phyloP scores from a whole-genome alignment of 1,140 invertebrate species.

The Oppia nitens region DNA sequence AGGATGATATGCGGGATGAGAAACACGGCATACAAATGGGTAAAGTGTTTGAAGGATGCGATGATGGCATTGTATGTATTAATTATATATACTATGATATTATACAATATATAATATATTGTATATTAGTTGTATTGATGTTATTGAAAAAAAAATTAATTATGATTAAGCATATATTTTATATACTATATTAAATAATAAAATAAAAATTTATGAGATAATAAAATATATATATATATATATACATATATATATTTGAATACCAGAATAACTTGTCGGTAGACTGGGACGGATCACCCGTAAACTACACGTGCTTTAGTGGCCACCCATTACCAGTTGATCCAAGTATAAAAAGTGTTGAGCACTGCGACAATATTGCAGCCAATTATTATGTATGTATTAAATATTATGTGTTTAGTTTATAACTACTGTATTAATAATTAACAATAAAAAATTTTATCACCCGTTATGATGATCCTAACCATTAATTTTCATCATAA shows the following conservation, averaged over 20 bases:
- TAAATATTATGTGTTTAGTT: too few relatives aligned
- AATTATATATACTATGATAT: neutral
- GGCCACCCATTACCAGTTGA: constrained; percentile 29
- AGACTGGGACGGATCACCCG: constrained; percentile 49
- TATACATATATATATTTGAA: constrained; percentile 24
- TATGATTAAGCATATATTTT: too few relatives aligned
- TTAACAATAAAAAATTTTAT: constrained; percentile 13
- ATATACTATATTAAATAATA: constrained; percentile 3
- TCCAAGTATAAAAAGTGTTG: constrained; percentile 29
- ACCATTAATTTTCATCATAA: neutral
- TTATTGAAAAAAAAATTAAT: too few relatives aligned
- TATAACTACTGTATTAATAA: neutral
- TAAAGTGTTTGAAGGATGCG: constrained; percentile 36
- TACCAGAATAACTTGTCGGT: constrained; percentile 45
- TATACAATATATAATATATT: neutral
- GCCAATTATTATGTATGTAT: constrained; percentile 37
- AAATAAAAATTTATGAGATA: constrained; percentile 3
- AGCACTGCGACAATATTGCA: constrained; percentile 41
- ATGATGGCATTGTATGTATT: constrained; percentile 39
- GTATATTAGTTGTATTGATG: neutral
- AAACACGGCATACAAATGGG: constrained; percentile 41
- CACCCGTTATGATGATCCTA: neutral
- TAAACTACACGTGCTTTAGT: constrained; percentile 46
- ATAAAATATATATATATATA: too few relatives aligned
- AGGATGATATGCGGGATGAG: constrained; percentile 22